Evolutionary conservation across 1,140 invertebrate genomes (phyloP).

Genomic region (Ridgeia piscesae): DNA sequence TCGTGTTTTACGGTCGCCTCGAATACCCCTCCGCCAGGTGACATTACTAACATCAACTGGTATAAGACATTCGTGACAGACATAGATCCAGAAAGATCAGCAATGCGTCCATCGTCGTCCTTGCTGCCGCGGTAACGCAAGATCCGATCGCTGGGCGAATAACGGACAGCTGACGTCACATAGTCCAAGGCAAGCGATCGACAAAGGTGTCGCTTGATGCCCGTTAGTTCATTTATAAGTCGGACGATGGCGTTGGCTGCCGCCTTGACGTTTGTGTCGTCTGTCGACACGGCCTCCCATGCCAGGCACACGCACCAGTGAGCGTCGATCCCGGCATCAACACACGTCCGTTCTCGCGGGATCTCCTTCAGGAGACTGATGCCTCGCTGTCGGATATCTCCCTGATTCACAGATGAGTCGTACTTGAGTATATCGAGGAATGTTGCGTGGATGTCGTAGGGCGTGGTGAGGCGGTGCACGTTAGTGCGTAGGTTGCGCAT

Average conservation of each 20-base stretch:
- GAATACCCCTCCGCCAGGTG: slow-evolving; percentile 76
- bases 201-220: slow-evolving; percentile 66
- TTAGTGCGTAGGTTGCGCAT: slow-evolving; percentile 42
- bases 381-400: slow-evolving; percentile 54
- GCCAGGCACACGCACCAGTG: slow-evolving; percentile 93
- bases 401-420: background rate
- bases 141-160: slow-evolving; percentile 68
- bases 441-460: slow-evolving; percentile 80
- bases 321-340: slow-evolving; percentile 83
- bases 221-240: slow-evolving; percentile 67
- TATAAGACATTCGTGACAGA: slow-evolving; percentile 53
- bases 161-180: slow-evolving; percentile 69
- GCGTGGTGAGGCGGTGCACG: slow-evolving; percentile 72
- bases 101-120: slow-evolving; percentile 78
- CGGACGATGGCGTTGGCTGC: slow-evolving; percentile 68
- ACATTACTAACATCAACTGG: slow-evolving; percentile 67
- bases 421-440: slow-evolving; percentile 65
- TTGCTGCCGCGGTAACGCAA: slow-evolving; percentile 74
- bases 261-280: slow-evolving; percentile 60
- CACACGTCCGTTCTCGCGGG: slow-evolving; percentile 73
- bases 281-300: slow-evolving; percentile 65
- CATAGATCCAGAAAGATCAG: slow-evolving; percentile 70
- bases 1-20: slow-evolving; percentile 73
- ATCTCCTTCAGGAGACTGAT: slow-evolving; percentile 68
- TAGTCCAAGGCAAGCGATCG: slow-evolving; percentile 63